Evolutionary conservation across 2,113 vertebrate species (phyloP).

Genomic region (Stercorarius parasiticus): DNA sequence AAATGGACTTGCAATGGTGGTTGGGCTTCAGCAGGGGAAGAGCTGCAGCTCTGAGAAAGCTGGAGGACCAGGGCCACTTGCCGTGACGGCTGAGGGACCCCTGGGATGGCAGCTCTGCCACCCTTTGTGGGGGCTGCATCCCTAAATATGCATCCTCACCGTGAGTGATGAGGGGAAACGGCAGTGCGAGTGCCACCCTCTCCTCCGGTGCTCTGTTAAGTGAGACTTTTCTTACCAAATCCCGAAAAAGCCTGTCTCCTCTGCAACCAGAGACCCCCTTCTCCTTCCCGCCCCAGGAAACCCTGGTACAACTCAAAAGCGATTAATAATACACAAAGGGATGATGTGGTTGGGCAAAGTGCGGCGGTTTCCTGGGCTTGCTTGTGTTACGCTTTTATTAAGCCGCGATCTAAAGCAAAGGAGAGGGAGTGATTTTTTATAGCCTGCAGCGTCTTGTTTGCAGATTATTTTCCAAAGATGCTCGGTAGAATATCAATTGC

Average conservation of each 20-base stretch:
- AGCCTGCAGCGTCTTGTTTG: conserved; percentile 79
- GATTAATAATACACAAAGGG: conserved; percentile 74
- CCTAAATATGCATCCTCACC: background rate
- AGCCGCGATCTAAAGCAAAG: conserved; percentile 59
- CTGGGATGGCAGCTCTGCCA: background rate
- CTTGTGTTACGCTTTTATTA: conserved; percentile 71
- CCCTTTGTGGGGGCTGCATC: background rate
- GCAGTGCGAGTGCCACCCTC: background rate
- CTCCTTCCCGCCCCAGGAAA: conserved; percentile 55
- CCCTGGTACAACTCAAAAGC: conserved; percentile 57
- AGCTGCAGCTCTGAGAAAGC: background rate
- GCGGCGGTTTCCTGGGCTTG: conserved; percentile 37
- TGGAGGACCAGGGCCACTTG: background rate
- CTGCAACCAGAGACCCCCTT: conserved; percentile 34
- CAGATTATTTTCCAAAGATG: conserved; percentile 76
- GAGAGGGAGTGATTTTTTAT: conserved; percentile 67
- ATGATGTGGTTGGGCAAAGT: conserved; percentile 60
- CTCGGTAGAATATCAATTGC: conserved; percentile 78
- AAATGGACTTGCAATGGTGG: background rate
- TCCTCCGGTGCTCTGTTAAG: conserved; percentile 30
- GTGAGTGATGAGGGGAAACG: background rate
- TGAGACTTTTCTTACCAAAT: conserved; percentile 3
- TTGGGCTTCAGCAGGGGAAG: background rate
- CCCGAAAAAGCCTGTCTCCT: conserved; percentile 38
- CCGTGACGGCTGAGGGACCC: accelerated